These are phyloP conservation scores for Lycorma delicatula DNA, from an alignment of 1,140 invertebrate species.

Conservation along the genomic window DNA sequence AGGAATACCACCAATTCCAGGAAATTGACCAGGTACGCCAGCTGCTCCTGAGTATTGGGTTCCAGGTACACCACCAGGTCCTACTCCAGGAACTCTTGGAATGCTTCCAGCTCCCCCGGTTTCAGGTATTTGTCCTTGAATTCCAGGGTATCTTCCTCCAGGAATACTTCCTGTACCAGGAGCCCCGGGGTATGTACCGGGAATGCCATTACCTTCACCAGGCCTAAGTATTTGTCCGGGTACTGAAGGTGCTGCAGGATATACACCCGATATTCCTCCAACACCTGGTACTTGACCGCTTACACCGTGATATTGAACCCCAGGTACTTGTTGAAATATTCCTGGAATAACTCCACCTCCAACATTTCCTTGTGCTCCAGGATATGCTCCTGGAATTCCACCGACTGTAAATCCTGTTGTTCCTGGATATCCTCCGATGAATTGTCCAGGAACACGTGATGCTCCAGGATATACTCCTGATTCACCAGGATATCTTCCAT, in stretches of 20 bases:
- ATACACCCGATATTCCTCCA: conserved; percentile 12
- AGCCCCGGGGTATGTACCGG: conserved; percentile 8
- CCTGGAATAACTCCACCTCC: conserved; percentile 17
- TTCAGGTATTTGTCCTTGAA: conserved; percentile 17
- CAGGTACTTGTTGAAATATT: conserved; percentile 15
- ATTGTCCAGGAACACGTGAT: too few species aligned
- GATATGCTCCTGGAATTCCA: conserved; percentile 22
- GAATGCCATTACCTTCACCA: not conserved
- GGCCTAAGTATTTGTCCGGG: conserved; percentile 5
- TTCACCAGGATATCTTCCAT: not conserved
- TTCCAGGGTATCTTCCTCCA: conserved; percentile 9
- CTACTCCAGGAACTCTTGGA: conserved; percentile 12
- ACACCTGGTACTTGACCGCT: conserved; percentile 10
- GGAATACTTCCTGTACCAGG: not conserved
- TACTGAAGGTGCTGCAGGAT: not conserved
- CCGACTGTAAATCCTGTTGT: conserved; percentile 12
- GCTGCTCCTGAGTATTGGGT: not conserved
- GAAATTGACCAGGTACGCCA: not conserved
- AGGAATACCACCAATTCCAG: too few species aligned
- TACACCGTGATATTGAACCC: conserved; percentile 8
- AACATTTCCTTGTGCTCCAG: conserved; percentile 8
- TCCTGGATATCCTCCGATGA: conserved; percentile 3
- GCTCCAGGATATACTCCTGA: conserved; percentile 5
- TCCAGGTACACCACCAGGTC: not conserved
- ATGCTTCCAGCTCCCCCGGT: not conserved